phyloP scores from a whole-genome alignment of 2,113 vertebrate species.

The Odontophorus gujanensis region DNA sequence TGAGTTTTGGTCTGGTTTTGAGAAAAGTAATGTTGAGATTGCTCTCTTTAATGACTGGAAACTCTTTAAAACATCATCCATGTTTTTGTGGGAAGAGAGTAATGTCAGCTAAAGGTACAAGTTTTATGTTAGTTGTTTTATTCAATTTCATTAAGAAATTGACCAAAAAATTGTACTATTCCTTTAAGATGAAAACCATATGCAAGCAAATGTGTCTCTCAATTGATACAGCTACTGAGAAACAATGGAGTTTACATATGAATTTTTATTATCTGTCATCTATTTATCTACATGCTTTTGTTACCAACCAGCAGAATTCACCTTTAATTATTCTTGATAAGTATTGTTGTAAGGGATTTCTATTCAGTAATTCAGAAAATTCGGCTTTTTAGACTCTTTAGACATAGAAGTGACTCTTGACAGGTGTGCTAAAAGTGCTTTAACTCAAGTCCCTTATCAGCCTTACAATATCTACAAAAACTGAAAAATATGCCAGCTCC shows the following conservation, averaged over 20 bases:
- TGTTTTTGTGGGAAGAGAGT: constrained; percentile 70
- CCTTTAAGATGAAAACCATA: constrained; percentile 77
- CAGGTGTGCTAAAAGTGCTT: neutral
- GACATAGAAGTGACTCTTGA: neutral
- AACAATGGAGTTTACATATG: constrained; percentile 15
- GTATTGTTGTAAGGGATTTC: neutral
- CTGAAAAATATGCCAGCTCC: neutral
- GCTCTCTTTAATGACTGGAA: constrained; percentile 66
- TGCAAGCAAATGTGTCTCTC: constrained; percentile 64
- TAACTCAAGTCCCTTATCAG: neutral
- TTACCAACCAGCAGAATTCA: neutral
- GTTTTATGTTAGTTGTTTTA: constrained; percentile 75
- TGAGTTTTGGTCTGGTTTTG: neutral
- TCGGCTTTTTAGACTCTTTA: neutral
- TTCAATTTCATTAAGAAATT: constrained; percentile 75
- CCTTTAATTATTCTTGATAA: neutral
- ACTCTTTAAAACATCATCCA: constrained; percentile 47
- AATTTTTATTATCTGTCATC: neutral
- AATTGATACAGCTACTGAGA: constrained; percentile 50
- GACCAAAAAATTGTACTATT: constrained; percentile 66
- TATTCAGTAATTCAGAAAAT: neutral
- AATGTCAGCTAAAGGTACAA: constrained; percentile 76
- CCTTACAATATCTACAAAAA: neutral
- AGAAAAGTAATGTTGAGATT: constrained; percentile 44
- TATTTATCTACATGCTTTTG: neutral